These are phyloP conservation scores for Leptogaster cylindrica DNA, from an alignment of 2,888 invertebrate species.

Conservation along the genomic window DNA sequence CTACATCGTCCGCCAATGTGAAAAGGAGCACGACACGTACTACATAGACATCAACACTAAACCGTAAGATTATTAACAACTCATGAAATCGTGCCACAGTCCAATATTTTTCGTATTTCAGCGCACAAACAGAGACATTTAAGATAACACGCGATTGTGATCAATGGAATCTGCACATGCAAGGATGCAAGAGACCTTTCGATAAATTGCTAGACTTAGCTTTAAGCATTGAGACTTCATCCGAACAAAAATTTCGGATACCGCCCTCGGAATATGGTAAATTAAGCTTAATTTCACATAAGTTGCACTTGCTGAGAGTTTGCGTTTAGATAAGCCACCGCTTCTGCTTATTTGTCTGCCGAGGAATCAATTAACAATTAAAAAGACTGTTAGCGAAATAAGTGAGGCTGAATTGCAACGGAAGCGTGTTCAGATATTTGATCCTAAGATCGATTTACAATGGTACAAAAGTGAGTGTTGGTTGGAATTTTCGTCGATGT, in stretches of 20 bases:
- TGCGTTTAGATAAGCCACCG: slow-evolving; percentile 55
- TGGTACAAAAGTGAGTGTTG: slow-evolving; percentile 57
- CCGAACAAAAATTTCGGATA: slow-evolving; percentile 64
- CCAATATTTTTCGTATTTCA: slow-evolving; percentile 57
- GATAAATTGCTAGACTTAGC: slow-evolving; percentile 56
- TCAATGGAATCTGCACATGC: slow-evolving; percentile 56
- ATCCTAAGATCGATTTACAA: slow-evolving; percentile 58
- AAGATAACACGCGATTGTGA: slow-evolving; percentile 62
- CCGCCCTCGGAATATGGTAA: slow-evolving; percentile 88
- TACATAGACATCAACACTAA: slow-evolving; percentile 83
- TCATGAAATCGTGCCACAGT: neutral
- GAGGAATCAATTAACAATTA: slow-evolving; percentile 57
- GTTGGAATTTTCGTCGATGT: neutral
- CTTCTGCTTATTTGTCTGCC: slow-evolving; percentile 59
- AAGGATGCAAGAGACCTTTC: slow-evolving; percentile 52
- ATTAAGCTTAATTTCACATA: slow-evolving; percentile 42
- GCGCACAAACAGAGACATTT: slow-evolving; percentile 73
- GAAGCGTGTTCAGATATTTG: slow-evolving; percentile 58
- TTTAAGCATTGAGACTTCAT: slow-evolving; percentile 55
- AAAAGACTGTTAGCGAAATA: slow-evolving; percentile 59
- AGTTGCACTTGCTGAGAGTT: slow-evolving; percentile 25
- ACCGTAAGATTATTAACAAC: slow-evolving; percentile 63
- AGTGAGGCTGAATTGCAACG: slow-evolving; percentile 57
- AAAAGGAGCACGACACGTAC: slow-evolving; percentile 77
- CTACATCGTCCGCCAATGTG: slow-evolving; percentile 83